These are phyloP conservation scores for Smutsia temminckii DNA, from an alignment of 2,797 vertebrate species.

Conservation along the genomic window DNA sequence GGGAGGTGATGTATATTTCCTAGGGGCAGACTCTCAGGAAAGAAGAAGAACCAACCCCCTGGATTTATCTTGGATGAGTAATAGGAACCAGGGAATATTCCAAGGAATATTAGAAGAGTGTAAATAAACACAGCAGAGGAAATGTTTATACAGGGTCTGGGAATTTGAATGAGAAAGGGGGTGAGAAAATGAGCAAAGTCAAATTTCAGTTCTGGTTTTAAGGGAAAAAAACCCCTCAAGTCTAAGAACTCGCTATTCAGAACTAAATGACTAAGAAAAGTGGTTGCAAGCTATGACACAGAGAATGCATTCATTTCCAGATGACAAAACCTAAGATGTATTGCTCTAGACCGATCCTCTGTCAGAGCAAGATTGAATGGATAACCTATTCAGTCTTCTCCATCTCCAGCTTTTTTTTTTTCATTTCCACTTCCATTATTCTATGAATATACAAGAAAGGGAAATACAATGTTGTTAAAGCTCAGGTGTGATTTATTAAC, in stretches of 20 bases:
- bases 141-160: neutral
- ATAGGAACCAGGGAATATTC: neutral
- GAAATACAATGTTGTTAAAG: slow-evolving; percentile 54
- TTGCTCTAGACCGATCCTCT: slow-evolving; percentile 41
- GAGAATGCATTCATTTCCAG: slow-evolving; percentile 57
- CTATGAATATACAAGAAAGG: slow-evolving; percentile 64
- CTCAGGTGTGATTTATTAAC: slow-evolving; percentile 78
- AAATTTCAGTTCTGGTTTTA: slow-evolving; percentile 35
- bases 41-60: neutral
- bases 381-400: slow-evolving; percentile 64
- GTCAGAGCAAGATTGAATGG: slow-evolving; percentile 62
- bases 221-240: neutral
- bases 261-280: slow-evolving; percentile 7
- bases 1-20: neutral
- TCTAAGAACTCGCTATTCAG: neutral
- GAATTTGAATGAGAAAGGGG: neutral
- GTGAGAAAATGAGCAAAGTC: slow-evolving; percentile 5
- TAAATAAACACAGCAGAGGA: neutral
- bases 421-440: slow-evolving; percentile 64
- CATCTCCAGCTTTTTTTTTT: neutral
- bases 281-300: neutral
- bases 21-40: neutral
- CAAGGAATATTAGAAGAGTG: neutral
- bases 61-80: neutral
- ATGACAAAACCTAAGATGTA: slow-evolving; percentile 58